Evolutionary conservation across 1,140 invertebrate species (phyloP), one percentile per base, ranked within the genome.

Genomic region (Sycobia sp.): DNA sequence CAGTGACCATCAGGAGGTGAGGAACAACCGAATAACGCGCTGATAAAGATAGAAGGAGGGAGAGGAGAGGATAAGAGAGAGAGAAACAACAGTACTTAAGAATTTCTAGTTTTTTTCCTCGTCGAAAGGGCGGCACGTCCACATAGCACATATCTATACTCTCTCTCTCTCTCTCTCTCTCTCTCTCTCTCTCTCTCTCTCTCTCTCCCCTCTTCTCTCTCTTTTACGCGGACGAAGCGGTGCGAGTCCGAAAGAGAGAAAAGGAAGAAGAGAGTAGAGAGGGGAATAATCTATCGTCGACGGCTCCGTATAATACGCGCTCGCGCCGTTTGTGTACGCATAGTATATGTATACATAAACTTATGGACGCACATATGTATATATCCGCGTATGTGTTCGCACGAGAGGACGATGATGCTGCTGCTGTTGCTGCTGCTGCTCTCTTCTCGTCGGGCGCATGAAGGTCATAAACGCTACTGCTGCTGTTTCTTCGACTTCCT

Each of bases 391-490:
- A 44, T 20, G 14, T 20, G 47, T 32, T 16, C 25, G 25, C 16
- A 62, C 32, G 50, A 54, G 25, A 44, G 38, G 39, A 51, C 38
- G 43, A 58, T 50, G 57, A 59, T 60, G 55, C n/a, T n/a, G n/a
- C n/a, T n/a, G n/a, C n/a, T n/a, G n/a, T n/a, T 32, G 53, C 53
- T 29, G 53, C 39, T 43, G 36, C 50, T 54, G 29, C 46, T 61
- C 49, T 61, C 49, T 53, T 61, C 58, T 43, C 38, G 9, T 55
- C 60, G 60, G 51, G 43, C 60, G 39, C 53, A 41, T 62, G 60
- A 62, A 62, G 60, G 60, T 62, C 60, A 49, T 27, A 46, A 49
- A 49, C 43, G 41, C 10, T 56, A 34, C 36, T 22, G 36, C 32
- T 62, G 50, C 32, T n/a, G 7, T 29, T 51, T 38, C 20, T 25